Conservation (phyloP, 92 coral and sea anemone species). For the Zoanthus solanderi region DNA sequence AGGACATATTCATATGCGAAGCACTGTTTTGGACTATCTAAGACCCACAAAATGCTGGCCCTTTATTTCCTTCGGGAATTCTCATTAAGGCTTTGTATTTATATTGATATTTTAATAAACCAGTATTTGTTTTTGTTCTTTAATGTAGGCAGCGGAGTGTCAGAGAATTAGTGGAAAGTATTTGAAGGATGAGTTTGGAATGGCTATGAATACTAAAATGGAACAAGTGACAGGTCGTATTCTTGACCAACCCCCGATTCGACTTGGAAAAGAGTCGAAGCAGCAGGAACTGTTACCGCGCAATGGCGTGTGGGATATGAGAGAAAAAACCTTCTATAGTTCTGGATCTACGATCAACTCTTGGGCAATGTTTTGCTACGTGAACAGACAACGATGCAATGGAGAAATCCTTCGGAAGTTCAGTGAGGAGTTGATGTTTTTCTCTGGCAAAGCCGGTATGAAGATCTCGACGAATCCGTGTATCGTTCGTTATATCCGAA, state of each 20-base stretch:
- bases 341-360: conserved; percentile 24
- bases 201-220: conserved; percentile 33
- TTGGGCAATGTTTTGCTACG: conserved; percentile 62
- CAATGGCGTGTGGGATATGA: conserved; percentile 66
- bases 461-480: not conserved
- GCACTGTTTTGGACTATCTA: too few relatives aligned
- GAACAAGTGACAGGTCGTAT: conserved; percentile 41
- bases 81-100: too few relatives aligned
- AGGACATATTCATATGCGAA: too few relatives aligned
- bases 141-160: conserved; percentile 17
- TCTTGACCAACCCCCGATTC: conserved; percentile 42
- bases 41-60: too few relatives aligned
- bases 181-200: conserved; percentile 41
- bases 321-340: conserved; percentile 41
- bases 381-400: conserved; percentile 13
- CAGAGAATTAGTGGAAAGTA: conserved; percentile 1
- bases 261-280: conserved; percentile 22
- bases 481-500: conserved; percentile 6
- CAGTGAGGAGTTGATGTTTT: not conserved
- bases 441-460: conserved; percentile 39
- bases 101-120: too few relatives aligned
- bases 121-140: not conserved
- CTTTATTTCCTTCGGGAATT: too few relatives aligned
- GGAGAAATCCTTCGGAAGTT: conserved; percentile 40
- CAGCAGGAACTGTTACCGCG: conserved; percentile 45